Conservation (phyloP, 2,797 vertebrate species). For the Acanthurus leucopareius region DNA sequence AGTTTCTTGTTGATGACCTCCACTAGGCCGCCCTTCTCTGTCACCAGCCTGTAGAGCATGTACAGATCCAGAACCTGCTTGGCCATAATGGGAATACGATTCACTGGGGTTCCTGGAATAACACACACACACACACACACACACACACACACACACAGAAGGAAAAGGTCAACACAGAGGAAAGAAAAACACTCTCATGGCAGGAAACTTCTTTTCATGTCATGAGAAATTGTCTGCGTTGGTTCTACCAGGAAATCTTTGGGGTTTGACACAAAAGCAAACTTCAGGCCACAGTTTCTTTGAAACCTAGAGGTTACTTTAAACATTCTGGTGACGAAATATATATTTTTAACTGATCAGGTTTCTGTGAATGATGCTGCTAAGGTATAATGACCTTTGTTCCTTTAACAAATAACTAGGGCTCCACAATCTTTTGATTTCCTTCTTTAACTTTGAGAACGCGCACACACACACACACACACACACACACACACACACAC, state of each 20-base stretch:
- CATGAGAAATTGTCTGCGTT: background rate
- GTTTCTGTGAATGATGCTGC: too few relatives aligned
- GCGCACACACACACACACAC: too few relatives aligned
- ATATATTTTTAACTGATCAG: too few relatives aligned
- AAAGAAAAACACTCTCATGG: conserved; percentile 4
- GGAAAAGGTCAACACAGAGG: conserved; percentile 16
- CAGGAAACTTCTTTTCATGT: conserved; percentile 21
- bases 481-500: too few relatives aligned
- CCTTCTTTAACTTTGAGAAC: background rate
- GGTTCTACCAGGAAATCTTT: background rate
- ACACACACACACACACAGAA: conserved; percentile 14
- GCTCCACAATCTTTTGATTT: too few relatives aligned
- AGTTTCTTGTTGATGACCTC: conserved; percentile 99
- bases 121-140: conserved; percentile 24
- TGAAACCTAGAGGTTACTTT: background rate
- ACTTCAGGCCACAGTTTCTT: background rate
- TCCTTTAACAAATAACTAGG: too few relatives aligned
- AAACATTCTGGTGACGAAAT: background rate
- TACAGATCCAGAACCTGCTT: conserved; percentile 98
- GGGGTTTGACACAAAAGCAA: background rate
- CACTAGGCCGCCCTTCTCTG: conserved; percentile 96
- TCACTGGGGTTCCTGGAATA: conserved; percentile 93
- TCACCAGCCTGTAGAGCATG: conserved; percentile 97
- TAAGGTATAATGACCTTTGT: too few relatives aligned
- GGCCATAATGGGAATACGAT: conserved; percentile 98